phyloP scores from a whole-genome alignment of 2,888 invertebrate species.

The Atethmia centrago region DNA sequence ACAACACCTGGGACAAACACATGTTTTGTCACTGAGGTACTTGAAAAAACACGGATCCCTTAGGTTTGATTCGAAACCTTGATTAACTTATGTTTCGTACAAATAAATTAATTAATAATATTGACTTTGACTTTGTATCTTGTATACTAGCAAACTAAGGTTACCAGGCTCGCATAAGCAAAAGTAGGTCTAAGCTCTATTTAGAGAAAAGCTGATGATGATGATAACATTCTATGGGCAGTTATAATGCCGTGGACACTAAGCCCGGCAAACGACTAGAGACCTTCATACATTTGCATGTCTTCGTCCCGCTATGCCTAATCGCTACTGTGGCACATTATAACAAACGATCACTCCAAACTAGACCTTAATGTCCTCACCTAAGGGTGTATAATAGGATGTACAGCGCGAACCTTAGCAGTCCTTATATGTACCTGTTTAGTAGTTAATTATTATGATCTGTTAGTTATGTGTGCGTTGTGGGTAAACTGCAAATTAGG shows the following conservation, averaged over 20 bases:
- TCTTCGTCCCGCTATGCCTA: conserved; percentile 63
- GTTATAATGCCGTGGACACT: conserved; percentile 57
- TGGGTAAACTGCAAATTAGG: conserved; percentile 62
- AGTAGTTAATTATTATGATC: conserved; percentile 81
- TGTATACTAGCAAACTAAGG: not conserved
- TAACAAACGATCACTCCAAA: conserved; percentile 60
- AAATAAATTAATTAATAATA: conserved; percentile 1
- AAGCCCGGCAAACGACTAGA: conserved; percentile 49
- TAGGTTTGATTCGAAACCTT: not conserved
- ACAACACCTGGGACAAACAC: no score
- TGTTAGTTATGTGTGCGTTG: conserved; percentile 72
- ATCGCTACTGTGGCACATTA: conserved; percentile 58
- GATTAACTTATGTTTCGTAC: not conserved
- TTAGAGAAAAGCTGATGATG: conserved; percentile 41
- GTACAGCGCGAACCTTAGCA: conserved; percentile 47
- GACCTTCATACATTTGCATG: conserved; percentile 65
- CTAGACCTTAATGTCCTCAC: conserved; percentile 52
- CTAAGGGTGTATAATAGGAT: conserved; percentile 62
- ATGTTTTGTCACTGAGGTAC: not conserved
- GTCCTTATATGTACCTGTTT: conserved; percentile 73
- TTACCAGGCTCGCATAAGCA: conserved; percentile 42
- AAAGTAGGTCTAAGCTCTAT: conserved; percentile 43
- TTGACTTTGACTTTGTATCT: no score
- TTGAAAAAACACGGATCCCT: not conserved
- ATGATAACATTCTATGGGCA: conserved; percentile 53